Evolutionary conservation across 2,797 vertebrate species (phyloP).

Genomic region (Eulemur mongoz): DNA sequence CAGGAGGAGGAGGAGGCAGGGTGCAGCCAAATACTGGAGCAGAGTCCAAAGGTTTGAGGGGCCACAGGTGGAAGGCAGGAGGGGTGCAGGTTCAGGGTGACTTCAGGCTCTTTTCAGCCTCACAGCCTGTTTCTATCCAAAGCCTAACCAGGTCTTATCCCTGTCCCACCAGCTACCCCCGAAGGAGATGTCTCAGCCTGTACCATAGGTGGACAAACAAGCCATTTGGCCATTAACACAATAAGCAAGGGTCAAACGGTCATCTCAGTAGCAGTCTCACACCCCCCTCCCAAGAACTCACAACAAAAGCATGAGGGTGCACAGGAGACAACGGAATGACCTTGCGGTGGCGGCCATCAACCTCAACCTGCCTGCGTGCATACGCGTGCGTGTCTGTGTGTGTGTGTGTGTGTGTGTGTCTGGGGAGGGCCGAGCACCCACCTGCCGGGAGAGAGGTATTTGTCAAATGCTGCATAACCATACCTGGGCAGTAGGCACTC

Average conservation of each 20-base stretch:
- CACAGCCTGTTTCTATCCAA: background rate
- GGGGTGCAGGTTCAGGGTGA: background rate
- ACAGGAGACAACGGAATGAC: background rate
- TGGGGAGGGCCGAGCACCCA: background rate
- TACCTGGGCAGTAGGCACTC: background rate
- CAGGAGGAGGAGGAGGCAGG: background rate
- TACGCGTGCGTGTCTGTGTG: rapidly evolving
- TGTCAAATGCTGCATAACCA: background rate
- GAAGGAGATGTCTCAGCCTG: background rate
- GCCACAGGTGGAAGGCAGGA: background rate
- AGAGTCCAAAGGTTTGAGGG: conserved; percentile 31
- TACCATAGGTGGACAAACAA: background rate
- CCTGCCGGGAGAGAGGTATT: background rate
- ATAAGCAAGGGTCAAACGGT: background rate
- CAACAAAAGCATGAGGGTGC: background rate
- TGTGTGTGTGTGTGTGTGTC: background rate
- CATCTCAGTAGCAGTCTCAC: background rate
- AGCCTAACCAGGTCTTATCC: background rate
- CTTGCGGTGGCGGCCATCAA: background rate
- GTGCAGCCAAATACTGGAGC: background rate
- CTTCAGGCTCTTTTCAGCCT: background rate
- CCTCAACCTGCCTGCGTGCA: background rate
- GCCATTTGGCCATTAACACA: background rate
- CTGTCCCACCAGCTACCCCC: background rate
- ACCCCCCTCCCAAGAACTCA: background rate